Conservation (phyloP, 2,797 vertebrate species). For the Anabas testudineus region DNA sequence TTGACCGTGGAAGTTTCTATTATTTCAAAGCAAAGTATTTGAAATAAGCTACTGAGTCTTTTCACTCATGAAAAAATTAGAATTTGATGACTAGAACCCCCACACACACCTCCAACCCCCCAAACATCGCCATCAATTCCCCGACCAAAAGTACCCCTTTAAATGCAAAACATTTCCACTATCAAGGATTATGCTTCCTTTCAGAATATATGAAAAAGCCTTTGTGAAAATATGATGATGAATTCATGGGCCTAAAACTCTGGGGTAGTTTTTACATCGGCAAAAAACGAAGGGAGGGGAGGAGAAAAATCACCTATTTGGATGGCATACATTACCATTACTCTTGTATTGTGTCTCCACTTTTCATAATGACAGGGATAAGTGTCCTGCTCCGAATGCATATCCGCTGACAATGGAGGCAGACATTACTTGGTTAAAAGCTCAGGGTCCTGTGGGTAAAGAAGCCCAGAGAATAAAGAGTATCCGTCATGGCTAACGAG, state of each 20-base stretch:
- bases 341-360: conserved; percentile 87
- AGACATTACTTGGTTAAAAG: conserved; percentile 92
- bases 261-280: conserved; percentile 81
- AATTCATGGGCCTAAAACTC: conserved; percentile 84
- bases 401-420: conserved; percentile 87
- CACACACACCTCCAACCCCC: conserved; percentile 31
- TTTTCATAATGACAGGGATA: conserved; percentile 90
- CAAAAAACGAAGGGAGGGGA: conserved; percentile 69
- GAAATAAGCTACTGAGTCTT: conserved; percentile 79
- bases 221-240: conserved; percentile 87
- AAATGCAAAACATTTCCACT: conserved; percentile 88
- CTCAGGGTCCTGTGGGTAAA: conserved; percentile 91
- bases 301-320: conserved; percentile 87
- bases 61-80: conserved; percentile 80
- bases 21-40: conserved; percentile 71
- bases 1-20: conserved; percentile 74
- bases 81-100: conserved; percentile 82
- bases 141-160: conserved; percentile 81
- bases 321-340: conserved; percentile 87
- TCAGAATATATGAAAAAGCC: conserved; percentile 79
- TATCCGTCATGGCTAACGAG: conserved; percentile 99
- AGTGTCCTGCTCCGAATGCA: conserved; percentile 86
- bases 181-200: conserved; percentile 86
- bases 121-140: conserved; percentile 78
- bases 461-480: conserved; percentile 92